phyloP scores from a whole-genome alignment of 2,113 vertebrate genomes.

The Phalacrocorax pelagicus region DNA sequence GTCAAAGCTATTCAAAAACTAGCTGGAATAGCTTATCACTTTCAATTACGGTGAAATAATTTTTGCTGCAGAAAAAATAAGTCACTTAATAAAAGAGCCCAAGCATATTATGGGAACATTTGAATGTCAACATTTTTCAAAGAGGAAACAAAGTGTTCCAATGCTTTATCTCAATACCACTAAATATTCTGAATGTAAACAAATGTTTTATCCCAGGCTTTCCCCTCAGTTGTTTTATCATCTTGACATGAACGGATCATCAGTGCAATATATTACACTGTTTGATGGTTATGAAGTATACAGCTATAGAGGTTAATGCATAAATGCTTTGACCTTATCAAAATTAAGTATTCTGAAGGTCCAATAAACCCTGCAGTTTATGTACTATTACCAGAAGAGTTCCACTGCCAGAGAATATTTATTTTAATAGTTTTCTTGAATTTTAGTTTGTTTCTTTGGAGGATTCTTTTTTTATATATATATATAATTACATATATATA shows the following conservation, averaged over 20 bases:
- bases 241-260: not conserved
- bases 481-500: not conserved
- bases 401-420: not conserved
- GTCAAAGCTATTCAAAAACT: not conserved
- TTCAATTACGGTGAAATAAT: not conserved
- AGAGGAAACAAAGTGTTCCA: not conserved
- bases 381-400: not conserved
- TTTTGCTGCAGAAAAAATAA: not conserved
- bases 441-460: not conserved
- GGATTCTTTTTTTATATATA: not conserved
- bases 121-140: not conserved
- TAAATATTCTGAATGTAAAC: not conserved
- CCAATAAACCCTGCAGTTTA: not conserved
- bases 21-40: not conserved
- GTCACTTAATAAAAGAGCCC: not conserved
- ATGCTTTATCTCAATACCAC: not conserved
- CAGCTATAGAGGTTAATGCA: not conserved
- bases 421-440: not conserved
- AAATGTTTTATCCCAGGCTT: not conserved
- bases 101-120: not conserved
- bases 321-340: not conserved
- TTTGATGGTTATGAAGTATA: not conserved
- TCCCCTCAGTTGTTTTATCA: not conserved
- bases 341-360: not conserved
- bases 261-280: accelerated